Base-by-base conservation (phyloP, 2,797 vertebrate species). In the Microchirus variegatus region DNA sequence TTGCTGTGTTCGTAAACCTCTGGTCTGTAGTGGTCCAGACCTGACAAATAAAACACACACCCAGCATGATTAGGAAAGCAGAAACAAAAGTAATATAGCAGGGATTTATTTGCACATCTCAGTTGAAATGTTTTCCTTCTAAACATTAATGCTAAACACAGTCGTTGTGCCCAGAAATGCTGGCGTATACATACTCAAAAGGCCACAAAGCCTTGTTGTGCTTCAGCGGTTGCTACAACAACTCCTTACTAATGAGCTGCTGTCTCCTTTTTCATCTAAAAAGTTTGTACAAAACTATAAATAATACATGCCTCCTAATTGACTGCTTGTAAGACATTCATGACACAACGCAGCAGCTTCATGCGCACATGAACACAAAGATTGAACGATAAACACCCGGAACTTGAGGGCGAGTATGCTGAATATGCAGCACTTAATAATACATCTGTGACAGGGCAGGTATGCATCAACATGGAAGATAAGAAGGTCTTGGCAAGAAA, bases 1-100 rank as follows among this genome's bases (percentile, higher is more conserved):
- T 96, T 98, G 91, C 98, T 99, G 90, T 99, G 98, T 79, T 99
- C 97, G 80, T 98, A 99, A 72, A 99, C 97, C 86, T 99, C 97
- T 0, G 96, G 96, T 40, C 97, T 94, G 81, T 98, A 98, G 90
- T 99, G 98, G 89, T 99, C 98, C 87, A 99, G 91, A 82, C 98
- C 98, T 99, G 73, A 19, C 44, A 75, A 70, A 59, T 43, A 31
- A 63, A 80, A 67, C 2, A 61, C 13, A 75, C 19, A 66, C n/a
- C 3, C 13, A 63, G 44, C 54, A 7, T 66, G 17, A 73, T 13
- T 36, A 40, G 3, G 10, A 59, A 35, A 47, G 11, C 8, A n/a
- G 15, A 47, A 35, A 4, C 26, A 1, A 52, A 55, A 3, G 9
- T 8, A 1, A 46, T 1, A 2, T 36, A n/a, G n/a, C 18, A 50